Evolutionary conservation across 35 echinoderm and acorn worm species (phyloP).

Genomic region (Hemicentrotus pulcherrimus): DNA sequence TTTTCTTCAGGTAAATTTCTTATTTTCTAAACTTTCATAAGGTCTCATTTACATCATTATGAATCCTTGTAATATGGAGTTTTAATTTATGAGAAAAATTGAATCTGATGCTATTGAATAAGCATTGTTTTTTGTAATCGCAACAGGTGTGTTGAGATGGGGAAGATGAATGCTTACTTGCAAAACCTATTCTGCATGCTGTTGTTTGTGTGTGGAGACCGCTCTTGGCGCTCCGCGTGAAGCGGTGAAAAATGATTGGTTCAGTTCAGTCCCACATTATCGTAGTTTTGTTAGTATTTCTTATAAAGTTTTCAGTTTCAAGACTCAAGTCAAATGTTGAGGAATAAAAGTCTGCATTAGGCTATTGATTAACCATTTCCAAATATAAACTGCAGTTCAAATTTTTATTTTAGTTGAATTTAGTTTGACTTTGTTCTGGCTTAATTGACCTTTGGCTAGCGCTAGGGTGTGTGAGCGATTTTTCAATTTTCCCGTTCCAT

Average conservation of each 20-base stretch:
- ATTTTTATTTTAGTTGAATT: no score
- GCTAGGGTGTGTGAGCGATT: no score
- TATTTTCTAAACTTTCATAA: background rate
- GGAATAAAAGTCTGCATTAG: no score
- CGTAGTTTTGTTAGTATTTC: background rate
- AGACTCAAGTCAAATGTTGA: no score
- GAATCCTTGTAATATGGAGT: background rate
- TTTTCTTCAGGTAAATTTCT: background rate
- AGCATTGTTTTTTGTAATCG: background rate
- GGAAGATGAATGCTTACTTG: background rate
- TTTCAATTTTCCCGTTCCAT: no score
- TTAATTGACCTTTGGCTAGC: no score
- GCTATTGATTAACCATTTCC: no score
- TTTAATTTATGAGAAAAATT: background rate
- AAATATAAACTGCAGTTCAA: no score
- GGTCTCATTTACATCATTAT: background rate
- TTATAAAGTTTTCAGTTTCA: no score
- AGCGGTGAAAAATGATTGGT: background rate
- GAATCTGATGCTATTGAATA: background rate
- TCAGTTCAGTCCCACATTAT: background rate
- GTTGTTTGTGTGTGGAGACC: background rate
- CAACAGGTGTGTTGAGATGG: constrained; percentile 9
- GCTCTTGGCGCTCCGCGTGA: no score
- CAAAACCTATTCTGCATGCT: background rate
- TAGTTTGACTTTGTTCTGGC: no score